Conservation (phyloP, 2,113 vertebrate species). For the Psilopogon haemacephalus region DNA sequence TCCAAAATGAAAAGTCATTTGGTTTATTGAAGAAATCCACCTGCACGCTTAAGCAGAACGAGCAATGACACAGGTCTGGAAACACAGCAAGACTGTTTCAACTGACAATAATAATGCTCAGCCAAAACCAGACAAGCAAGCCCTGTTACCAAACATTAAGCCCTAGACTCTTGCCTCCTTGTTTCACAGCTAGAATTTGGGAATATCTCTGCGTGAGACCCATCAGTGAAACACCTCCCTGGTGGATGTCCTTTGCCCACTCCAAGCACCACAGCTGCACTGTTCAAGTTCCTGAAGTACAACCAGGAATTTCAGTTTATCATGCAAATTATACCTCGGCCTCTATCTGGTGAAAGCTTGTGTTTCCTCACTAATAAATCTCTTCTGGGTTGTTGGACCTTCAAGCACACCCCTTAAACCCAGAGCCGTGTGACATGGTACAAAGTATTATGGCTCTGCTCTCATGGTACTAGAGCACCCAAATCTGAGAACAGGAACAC, state of each 20-base stretch:
- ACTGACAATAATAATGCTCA: not conserved
- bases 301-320: not conserved
- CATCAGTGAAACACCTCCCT: not conserved
- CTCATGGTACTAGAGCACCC: not conserved
- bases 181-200: not conserved
- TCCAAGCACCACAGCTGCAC: not conserved
- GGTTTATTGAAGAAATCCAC: not conserved
- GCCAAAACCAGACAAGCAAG: not conserved
- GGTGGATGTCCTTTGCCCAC: not conserved
- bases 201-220: not conserved
- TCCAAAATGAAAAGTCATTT: not conserved
- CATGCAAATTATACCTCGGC: not conserved
- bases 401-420: not conserved
- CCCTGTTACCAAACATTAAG: fast-evolving
- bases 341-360: not conserved
- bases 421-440: fast-evolving
- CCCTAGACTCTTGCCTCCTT: not conserved
- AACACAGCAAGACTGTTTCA: not conserved
- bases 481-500: not conserved
- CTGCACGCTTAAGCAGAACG: not conserved
- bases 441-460: not conserved
- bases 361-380: fast-evolving
- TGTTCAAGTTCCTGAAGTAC: not conserved
- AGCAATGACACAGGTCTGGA: not conserved
- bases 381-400: not conserved